Evolutionary conservation across 2,888 invertebrate species (phyloP).

Genomic region (Epistrophella euchroma): DNA sequence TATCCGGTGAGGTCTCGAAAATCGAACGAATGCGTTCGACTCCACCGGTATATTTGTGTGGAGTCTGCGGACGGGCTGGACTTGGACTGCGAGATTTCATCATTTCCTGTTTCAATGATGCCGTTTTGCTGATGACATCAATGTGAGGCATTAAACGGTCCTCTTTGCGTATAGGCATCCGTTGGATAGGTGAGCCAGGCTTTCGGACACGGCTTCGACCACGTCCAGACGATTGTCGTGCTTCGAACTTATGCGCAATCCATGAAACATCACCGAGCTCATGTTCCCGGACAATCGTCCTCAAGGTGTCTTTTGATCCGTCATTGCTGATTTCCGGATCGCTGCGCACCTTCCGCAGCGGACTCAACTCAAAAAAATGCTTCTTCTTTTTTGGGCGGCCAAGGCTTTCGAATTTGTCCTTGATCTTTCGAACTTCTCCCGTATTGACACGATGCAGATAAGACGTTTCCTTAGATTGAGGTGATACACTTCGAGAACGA

Average conservation of each 20-base stretch:
- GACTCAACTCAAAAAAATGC: constrained; percentile 82
- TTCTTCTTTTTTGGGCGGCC: constrained; percentile 73
- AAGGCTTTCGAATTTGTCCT: constrained; percentile 89
- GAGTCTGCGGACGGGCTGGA: constrained; percentile 77
- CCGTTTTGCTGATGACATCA: constrained; percentile 94
- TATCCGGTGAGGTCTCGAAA: constrained; percentile 84
- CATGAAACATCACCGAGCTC: constrained; percentile 86
- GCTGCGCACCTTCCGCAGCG: constrained; percentile 88
- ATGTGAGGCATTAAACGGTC: constrained; percentile 94
- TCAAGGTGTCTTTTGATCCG: constrained; percentile 85
- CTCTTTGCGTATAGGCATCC: constrained; percentile 87
- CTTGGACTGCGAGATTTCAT: constrained; percentile 76
- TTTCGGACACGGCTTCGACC: constrained; percentile 85
- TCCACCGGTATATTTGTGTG: constrained; percentile 85
- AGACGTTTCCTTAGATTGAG: constrained; percentile 88
- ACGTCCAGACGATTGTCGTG: constrained; percentile 82
- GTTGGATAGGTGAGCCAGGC: constrained; percentile 87
- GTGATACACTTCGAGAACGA: constrained; percentile 89
- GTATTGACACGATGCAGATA: constrained; percentile 89
- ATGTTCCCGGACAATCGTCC: constrained; percentile 83
- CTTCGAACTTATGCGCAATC: constrained; percentile 87
- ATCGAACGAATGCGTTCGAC: constrained; percentile 89
- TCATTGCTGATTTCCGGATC: constrained; percentile 90
- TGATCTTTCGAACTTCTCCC: constrained; percentile 91
- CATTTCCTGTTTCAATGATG: constrained; percentile 86